Percentiles rank a stretch among this genome's conserved stretches.
Conservation (phyloP, 2,797 vertebrate species). For the Sitta carolinensis region DNA sequence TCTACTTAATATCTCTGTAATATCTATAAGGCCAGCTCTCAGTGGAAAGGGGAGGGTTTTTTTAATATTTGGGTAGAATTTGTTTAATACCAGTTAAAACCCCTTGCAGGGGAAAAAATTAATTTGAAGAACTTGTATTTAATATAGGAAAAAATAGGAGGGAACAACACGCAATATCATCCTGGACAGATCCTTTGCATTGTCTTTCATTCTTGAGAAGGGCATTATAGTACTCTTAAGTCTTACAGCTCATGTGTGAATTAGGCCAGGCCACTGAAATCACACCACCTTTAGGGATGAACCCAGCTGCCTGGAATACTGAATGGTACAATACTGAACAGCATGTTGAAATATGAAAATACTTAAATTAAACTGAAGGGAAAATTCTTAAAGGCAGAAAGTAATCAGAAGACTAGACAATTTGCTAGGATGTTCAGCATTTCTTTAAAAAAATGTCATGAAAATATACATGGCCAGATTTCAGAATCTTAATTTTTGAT, state of each 20-base stretch:
- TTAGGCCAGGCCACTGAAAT: not conserved
- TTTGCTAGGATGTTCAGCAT: not conserved
- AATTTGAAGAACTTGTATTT: not conserved
- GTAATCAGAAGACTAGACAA: not conserved
- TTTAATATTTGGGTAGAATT: not conserved
- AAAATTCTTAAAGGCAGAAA: not conserved
- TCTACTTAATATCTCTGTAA: not conserved
- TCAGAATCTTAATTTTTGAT: not conserved
- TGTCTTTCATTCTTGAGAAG: not conserved
- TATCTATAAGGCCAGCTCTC: not conserved
- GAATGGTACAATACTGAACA: not conserved
- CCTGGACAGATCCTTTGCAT: not conserved
- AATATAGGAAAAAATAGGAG: not conserved
- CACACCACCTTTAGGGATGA: not conserved
- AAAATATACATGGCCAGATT: not conserved
- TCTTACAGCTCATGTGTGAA: not conserved
- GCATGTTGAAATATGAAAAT: not conserved
- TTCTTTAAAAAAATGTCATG: not conserved
- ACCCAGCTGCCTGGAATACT: not conserved
- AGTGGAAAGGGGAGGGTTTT: not conserved
- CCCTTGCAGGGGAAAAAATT: not conserved
- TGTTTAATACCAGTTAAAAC: not conserved
- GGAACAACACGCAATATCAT: accelerated
- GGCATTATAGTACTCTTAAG: not conserved
- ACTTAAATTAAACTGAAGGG: not conserved